These are phyloP conservation scores for Nysson spinosus DNA, from an alignment of 2,888 invertebrate genomes.

Conservation along the genomic window DNA sequence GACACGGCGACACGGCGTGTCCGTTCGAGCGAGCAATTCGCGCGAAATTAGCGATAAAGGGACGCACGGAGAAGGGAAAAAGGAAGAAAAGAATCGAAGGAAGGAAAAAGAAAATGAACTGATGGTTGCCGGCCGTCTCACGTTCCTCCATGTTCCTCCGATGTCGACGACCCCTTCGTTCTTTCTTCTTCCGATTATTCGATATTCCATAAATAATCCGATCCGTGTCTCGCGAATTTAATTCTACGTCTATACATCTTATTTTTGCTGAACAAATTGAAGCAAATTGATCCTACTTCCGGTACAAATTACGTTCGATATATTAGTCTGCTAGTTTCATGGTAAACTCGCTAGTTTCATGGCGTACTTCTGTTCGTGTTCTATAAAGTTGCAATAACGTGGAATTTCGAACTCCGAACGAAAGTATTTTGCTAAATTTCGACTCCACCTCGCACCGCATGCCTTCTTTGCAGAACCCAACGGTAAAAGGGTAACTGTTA, in stretches of 20 bases:
- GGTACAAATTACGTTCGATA: too few relatives aligned
- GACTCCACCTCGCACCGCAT: too few relatives aligned
- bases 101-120: conserved; percentile 46
- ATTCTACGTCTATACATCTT: too few relatives aligned
- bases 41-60: conserved; percentile 46
- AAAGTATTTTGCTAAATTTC: too few relatives aligned
- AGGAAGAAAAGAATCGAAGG: conserved; percentile 25
- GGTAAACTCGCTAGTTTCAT: too few relatives aligned
- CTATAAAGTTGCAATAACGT: too few relatives aligned
- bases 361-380: too few relatives aligned
- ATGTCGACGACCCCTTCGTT: conserved; percentile 69
- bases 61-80: conserved; percentile 38
- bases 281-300: too few relatives aligned
- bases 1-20: conserved; percentile 17
- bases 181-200: conserved; percentile 32
- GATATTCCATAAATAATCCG: too few relatives aligned
- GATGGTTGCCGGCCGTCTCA: conserved; percentile 45
- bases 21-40: conserved; percentile 33
- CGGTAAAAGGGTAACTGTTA: conserved; percentile 40
- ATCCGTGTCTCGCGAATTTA: too few relatives aligned
- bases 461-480: conserved; percentile 26
- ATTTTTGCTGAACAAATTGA: too few relatives aligned
- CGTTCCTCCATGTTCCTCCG: conserved; percentile 70
- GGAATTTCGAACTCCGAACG: background rate
- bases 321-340: too few relatives aligned